Evolutionary conservation across 2,113 vertebrate species (phyloP).

Genomic region (Otocyon megalotis): DNA sequence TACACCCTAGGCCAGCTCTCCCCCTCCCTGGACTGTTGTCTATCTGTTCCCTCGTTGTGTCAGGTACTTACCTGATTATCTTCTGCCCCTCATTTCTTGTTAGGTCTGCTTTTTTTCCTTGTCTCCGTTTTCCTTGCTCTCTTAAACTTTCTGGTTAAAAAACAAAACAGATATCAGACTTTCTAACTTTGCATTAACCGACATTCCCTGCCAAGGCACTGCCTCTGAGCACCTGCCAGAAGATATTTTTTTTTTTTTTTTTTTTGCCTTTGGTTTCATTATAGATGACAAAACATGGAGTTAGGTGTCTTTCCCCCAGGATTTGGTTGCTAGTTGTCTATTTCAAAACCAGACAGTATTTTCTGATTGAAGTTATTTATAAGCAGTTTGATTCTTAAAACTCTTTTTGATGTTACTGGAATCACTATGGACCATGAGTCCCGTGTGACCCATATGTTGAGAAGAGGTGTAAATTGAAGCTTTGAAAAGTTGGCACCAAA

Average conservation of each 20-base stretch:
- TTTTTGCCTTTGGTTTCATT: slow-evolving; percentile 64
- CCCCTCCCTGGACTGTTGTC: not conserved
- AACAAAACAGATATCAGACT: slow-evolving; percentile 33
- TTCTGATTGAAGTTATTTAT: slow-evolving; percentile 64
- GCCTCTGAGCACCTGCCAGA: slow-evolving; percentile 60
- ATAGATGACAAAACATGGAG: slow-evolving; percentile 50
- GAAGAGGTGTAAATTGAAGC: not conserved
- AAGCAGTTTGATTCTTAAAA: slow-evolving; percentile 48
- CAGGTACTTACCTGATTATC: not conserved
- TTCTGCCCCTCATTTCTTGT: not conserved
- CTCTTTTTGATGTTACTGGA: not conserved
- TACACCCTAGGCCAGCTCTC: not conserved
- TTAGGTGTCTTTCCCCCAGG: slow-evolving; percentile 49
- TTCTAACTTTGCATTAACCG: slow-evolving; percentile 20
- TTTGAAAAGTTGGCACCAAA: slow-evolving; percentile 30
- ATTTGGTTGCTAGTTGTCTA: slow-evolving; percentile 58
- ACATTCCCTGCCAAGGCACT: slow-evolving; percentile 22
- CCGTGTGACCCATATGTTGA: not conserved
- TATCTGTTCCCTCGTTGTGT: not conserved
- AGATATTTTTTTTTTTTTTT: slow-evolving; percentile 63
- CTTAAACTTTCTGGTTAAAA: slow-evolving; percentile 35
- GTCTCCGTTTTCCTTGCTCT: not conserved
- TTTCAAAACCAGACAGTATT: slow-evolving; percentile 64
- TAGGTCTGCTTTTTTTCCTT: not conserved
- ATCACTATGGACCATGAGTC: not conserved